Conservation (phyloP, 2,888 invertebrate species). For the Danaus chrysippus region DNA sequence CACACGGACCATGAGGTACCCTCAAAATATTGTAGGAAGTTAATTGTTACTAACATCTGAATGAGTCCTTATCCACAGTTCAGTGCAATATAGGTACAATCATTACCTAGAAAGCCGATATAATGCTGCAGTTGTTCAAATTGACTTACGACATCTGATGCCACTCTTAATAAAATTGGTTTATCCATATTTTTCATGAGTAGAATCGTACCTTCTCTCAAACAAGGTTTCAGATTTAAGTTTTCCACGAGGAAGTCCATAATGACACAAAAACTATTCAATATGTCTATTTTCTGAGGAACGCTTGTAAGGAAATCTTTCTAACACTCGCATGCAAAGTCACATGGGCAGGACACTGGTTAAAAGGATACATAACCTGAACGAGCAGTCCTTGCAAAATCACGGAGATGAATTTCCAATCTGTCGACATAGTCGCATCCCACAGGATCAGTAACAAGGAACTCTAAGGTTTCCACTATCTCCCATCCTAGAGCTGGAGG, state of each 20-base stretch:
- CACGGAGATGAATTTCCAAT: slow-evolving; percentile 42
- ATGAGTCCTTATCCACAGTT: background rate
- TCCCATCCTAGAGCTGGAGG: slow-evolving; percentile 45
- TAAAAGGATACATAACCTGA: slow-evolving; percentile 68
- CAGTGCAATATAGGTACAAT: background rate
- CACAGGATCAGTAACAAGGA: slow-evolving; percentile 47
- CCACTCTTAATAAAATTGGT: slow-evolving; percentile 45
- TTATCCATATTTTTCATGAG: slow-evolving; percentile 47
- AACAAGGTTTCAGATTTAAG: slow-evolving; percentile 31
- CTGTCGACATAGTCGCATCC: slow-evolving; percentile 46
- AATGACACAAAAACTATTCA: slow-evolving; percentile 44
- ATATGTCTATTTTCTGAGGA: slow-evolving; percentile 46
- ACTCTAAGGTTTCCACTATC: slow-evolving; percentile 46
- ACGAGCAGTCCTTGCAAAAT: slow-evolving; percentile 43
- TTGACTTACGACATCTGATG: slow-evolving; percentile 46
- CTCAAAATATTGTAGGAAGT: slow-evolving; percentile 35
- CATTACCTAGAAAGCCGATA: slow-evolving; percentile 57
- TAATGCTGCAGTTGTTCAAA: slow-evolving; percentile 45
- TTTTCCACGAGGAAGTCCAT: slow-evolving; percentile 53
- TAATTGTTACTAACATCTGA: slow-evolving; percentile 13
- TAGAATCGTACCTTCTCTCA: slow-evolving; percentile 34
- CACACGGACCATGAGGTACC: slow-evolving; percentile 52
- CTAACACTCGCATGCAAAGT: no score
- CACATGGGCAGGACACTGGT: background rate
- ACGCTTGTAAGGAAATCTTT: slow-evolving; percentile 14